A percentile compares a stretch with the other conserved stretches of the same genome.
Evolutionary conservation across 1,140 invertebrate genomes (phyloP).

Genomic region (Drosophila carrolli): DNA sequence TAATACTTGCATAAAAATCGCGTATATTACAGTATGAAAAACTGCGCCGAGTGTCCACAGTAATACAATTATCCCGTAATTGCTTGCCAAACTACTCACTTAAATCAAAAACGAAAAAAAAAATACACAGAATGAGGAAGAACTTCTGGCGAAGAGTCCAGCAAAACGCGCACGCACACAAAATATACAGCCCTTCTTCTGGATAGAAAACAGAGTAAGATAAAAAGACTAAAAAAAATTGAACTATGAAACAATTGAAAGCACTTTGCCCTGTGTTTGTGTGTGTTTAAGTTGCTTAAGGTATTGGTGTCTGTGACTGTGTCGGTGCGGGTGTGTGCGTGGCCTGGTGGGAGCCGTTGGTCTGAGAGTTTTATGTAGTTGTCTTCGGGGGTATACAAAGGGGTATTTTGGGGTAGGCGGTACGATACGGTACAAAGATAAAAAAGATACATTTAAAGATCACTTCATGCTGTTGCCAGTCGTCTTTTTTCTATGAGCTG

Average conservation of each 20-base stretch:
- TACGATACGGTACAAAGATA: slow-evolving; percentile 1
- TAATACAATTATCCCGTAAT: slow-evolving; percentile 35
- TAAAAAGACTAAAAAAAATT: slow-evolving; percentile 56
- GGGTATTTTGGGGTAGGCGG: slow-evolving; percentile 1
- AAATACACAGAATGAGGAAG: slow-evolving; percentile 21
- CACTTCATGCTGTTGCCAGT: slow-evolving; percentile 51
- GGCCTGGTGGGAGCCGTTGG: slow-evolving; percentile 15
- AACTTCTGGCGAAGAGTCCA: slow-evolving; percentile 22
- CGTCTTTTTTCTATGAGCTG: slow-evolving; percentile 27
- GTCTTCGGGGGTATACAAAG: slow-evolving; percentile 1
- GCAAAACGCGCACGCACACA: slow-evolving; percentile 27
- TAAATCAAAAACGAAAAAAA: slow-evolving; percentile 27
- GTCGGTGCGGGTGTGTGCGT: slow-evolving; percentile 4
- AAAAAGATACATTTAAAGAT: slow-evolving; percentile 48
- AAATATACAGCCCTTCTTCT: slow-evolving; percentile 29
- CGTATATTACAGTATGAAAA: slow-evolving; percentile 55
- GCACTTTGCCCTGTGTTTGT: slow-evolving; percentile 57
- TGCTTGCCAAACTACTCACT: slow-evolving; percentile 42
- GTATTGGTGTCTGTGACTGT: not conserved
- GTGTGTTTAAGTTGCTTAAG: slow-evolving; percentile 1
- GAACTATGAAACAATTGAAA: slow-evolving; percentile 68
- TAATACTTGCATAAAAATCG: slow-evolving; percentile 54
- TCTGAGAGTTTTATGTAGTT: slow-evolving; percentile 4
- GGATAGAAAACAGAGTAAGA: slow-evolving; percentile 23
- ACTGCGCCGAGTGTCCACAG: slow-evolving; percentile 18